Evolutionary conservation across 2,113 vertebrate genomes (phyloP), one percentile per base, ranked within the genome.

Genomic region (Etheostoma cragini): DNA sequence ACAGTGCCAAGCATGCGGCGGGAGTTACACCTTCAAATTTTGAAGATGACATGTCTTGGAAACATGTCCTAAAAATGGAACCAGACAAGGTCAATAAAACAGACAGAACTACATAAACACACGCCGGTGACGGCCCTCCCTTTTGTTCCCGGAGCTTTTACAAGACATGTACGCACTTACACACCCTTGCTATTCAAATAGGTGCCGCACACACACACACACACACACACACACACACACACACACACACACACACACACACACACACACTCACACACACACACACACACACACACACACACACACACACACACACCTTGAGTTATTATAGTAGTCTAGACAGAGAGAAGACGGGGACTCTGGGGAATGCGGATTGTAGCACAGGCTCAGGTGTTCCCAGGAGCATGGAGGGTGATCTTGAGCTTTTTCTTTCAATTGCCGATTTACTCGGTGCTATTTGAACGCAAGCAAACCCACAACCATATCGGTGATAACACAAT

Each of bases 271-370:
- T 70, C 72, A 70, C 73, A 61, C 63, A 70, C 64, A 35, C 33
- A 35, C 33, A 33, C 5, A 33, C 33, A 33, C 33, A 33, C 33
- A 35, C 33, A 35, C 33, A 35, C 33, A 35, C 35, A 57, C 76
- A 80, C 57, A 83, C 75, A 61, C 58, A 64, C 71, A 70, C 72
- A 71, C 73, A 61, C 63, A 70, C 64, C 73, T 79, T 70, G 58
- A 83, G 90, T 88, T 92, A 88, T 91, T 88, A 77, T 77, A 88
- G 76, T 70, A 62, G 92, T 94, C 93, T 93, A 94, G 92, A 94
- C 93, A 88, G 81, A 67, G 67, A 76, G 83, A 82, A 85, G 86
- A 85, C 65, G 15, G 52, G 80, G 84, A 79, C 76, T 71, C 80
- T 73, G 56, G 88, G 72, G 88, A 88, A 87, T 83, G 79, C 81